Conservation (phyloP, 2,797 vertebrate genomes). For the Mormyrus proboscirostris region DNA sequence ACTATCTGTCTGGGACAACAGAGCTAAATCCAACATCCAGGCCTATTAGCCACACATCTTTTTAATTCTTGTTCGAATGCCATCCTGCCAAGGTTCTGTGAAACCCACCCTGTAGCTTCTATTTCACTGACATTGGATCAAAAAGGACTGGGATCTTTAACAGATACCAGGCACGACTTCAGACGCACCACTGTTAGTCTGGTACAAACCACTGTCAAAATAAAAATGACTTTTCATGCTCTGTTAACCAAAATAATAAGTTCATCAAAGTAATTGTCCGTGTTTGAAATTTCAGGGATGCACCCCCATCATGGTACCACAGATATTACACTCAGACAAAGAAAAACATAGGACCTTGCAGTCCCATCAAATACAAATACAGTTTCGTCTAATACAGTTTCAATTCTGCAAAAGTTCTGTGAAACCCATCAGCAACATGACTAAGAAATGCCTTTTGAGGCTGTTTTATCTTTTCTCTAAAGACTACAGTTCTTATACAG, state of each 20-base stretch:
- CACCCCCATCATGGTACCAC: background rate
- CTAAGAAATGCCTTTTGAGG: background rate
- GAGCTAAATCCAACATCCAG: constrained; percentile 38
- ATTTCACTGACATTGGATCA: background rate
- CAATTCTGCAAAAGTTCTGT: background rate
- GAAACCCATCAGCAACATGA: background rate
- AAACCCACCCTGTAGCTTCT: background rate
- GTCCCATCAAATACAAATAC: background rate
- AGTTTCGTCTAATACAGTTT: background rate
- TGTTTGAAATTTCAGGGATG: background rate
- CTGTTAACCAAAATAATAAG: constrained; percentile 4
- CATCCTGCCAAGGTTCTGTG: background rate
- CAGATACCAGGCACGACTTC: background rate
- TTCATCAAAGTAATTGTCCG: background rate
- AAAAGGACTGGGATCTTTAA: background rate
- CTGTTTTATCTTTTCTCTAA: background rate
- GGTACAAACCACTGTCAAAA: background rate
- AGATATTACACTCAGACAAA: background rate
- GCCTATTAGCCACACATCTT: background rate
- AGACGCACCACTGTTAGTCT: background rate
- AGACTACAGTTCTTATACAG: background rate
- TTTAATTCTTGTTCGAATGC: background rate
- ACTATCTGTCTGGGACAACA: constrained; percentile 45
- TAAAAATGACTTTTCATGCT: background rate
- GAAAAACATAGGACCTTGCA: background rate